These are phyloP conservation scores for Drosophila grimshawi DNA, from an alignment of 1,140 invertebrate genomes.

Conservation along the genomic window DNA sequence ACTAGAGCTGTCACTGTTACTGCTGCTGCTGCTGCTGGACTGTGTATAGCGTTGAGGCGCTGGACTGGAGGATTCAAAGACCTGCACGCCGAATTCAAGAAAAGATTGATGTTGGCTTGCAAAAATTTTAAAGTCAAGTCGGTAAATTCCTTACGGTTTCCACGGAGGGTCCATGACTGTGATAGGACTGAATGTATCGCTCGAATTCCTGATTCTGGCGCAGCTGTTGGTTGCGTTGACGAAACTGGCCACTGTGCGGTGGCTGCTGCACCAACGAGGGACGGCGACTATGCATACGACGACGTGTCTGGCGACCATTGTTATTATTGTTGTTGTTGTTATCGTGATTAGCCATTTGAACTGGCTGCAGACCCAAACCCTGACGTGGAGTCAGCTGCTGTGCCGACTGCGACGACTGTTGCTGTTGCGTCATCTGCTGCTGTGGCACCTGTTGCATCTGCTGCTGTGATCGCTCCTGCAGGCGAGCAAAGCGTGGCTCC, in stretches of 20 bases:
- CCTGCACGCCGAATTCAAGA: conserved; percentile 29
- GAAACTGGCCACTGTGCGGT: conserved; percentile 67
- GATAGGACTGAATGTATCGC: conserved; percentile 80
- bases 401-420: conserved; percentile 17
- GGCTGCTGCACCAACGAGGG: conserved; percentile 61
- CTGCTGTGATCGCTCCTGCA: conserved; percentile 60
- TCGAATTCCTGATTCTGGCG: conserved; percentile 81
- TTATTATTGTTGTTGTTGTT: neutral
- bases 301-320: conserved; percentile 48
- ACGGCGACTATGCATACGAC: conserved; percentile 54
- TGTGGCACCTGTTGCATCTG: conserved; percentile 17
- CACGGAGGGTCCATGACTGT: conserved; percentile 76
- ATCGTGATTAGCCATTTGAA: conserved; percentile 4
- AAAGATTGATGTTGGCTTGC: neutral
- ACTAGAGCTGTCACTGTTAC: conserved; percentile 24
- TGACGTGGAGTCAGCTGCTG: conserved; percentile 50
- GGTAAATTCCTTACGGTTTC: conserved; percentile 67
- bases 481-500: conserved; percentile 45
- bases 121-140: too few relatives aligned
- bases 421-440: conserved; percentile 17
- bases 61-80: conserved; percentile 74
- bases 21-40: conserved; percentile 37
- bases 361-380: conserved; percentile 59
- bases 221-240: conserved; percentile 69
- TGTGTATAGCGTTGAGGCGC: conserved; percentile 68